phyloP scores from a whole-genome alignment of 1,140 invertebrate species.

The Aradophagus sp. region DNA sequence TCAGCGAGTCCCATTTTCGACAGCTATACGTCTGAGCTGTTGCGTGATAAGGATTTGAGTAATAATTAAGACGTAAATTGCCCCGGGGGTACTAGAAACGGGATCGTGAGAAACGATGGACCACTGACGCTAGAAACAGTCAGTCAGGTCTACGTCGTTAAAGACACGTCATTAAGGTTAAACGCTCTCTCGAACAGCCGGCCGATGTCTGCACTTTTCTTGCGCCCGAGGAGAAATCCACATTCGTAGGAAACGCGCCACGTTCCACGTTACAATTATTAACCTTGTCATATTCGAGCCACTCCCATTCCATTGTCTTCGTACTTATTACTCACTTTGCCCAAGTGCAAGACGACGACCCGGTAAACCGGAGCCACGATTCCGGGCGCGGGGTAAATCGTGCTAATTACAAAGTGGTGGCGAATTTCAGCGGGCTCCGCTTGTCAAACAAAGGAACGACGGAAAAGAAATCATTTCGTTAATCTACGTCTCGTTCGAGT shows the following conservation, averaged over 20 bases:
- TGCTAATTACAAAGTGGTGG: slow-evolving; percentile 1
- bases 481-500: too few species aligned
- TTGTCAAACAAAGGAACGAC: too few species aligned
- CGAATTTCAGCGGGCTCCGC: too few species aligned
- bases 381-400: too few species aligned
- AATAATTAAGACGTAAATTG: slow-evolving; percentile 69
- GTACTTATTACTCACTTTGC: slow-evolving; percentile 13
- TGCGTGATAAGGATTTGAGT: slow-evolving; percentile 52
- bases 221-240: slow-evolving; percentile 54
- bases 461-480: too few species aligned
- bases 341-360: background rate
- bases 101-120: slow-evolving; percentile 62
- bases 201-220: slow-evolving; percentile 56
- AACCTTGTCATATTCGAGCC: slow-evolving; percentile 45
- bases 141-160: slow-evolving; percentile 68
- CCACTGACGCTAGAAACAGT: slow-evolving; percentile 57
- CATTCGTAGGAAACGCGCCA: slow-evolving; percentile 44
- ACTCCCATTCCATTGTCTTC: slow-evolving; percentile 44
- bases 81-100: slow-evolving; percentile 64
- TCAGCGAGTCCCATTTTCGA: too few species aligned
- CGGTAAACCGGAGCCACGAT: background rate
- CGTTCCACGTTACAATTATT: slow-evolving; percentile 46
- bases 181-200: slow-evolving; percentile 64
- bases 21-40: background rate
- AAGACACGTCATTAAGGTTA: slow-evolving; percentile 75